Conservation (phyloP, 2,797 vertebrate genomes). For the Protonibea diacanthus region DNA sequence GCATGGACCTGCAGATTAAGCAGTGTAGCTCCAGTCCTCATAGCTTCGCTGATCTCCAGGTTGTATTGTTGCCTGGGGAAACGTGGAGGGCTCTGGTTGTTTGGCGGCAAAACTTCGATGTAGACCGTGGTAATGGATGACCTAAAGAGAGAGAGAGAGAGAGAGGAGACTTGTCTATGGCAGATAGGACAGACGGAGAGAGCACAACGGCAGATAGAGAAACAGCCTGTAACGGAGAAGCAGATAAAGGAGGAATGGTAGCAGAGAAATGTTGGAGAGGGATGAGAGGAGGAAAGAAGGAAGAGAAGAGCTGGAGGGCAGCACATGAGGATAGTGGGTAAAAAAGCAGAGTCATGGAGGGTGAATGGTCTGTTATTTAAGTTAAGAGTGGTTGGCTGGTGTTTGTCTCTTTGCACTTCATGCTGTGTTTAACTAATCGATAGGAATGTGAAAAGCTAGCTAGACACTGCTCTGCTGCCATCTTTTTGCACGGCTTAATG, state of each 20-base stretch:
- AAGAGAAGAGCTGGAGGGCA: constrained; percentile 17
- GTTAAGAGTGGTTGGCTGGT: constrained; percentile 39
- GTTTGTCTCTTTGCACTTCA: constrained; percentile 62
- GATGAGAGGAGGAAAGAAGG: constrained; percentile 8
- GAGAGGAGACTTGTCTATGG: background rate
- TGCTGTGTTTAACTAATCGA: constrained; percentile 68
- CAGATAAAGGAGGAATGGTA: constrained; percentile 25
- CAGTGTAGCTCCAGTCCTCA: constrained; percentile 92
- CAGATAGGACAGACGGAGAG: background rate
- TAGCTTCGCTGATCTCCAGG: constrained; percentile 96
- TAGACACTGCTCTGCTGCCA: background rate
- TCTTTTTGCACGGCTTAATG: background rate
- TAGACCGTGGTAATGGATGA: constrained; percentile 98
- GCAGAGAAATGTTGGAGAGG: constrained; percentile 11
- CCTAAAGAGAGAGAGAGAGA: constrained; percentile 74
- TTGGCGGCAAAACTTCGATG: constrained; percentile 96
- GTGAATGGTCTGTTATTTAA: constrained; percentile 59
- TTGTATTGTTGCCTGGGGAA: constrained; percentile 93
- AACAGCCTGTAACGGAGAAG: constrained; percentile 20
- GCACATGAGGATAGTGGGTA: constrained; percentile 16
- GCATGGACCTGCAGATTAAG: constrained; percentile 92
- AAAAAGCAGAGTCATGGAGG: constrained; percentile 29
- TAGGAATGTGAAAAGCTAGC: constrained; percentile 45
- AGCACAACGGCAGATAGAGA: constrained; percentile 10
- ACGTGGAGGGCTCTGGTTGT: constrained; percentile 97